A percentile compares a stretch with the other conserved stretches of the same genome.
phyloP scores from a whole-genome alignment of 2,888 invertebrate species.

The Synergus laeviventris region DNA sequence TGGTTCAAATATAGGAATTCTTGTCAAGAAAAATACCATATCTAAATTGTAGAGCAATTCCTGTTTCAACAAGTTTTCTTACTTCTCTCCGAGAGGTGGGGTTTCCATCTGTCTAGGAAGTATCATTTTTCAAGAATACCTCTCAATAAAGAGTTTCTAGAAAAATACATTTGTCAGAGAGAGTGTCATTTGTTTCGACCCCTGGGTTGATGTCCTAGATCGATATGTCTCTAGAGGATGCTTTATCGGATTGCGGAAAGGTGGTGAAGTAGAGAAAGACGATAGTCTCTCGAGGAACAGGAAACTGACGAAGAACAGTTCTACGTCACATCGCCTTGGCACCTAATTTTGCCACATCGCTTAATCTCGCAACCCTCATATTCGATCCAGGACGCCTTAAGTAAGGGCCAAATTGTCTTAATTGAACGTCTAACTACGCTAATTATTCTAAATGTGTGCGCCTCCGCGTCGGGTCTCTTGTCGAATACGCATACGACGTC shows the following conservation, averaged over 20 bases:
- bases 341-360: neutral
- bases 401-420: slow-evolving; percentile 61
- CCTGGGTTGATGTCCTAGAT: slow-evolving; percentile 24
- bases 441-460: slow-evolving; percentile 61
- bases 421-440: slow-evolving; percentile 66
- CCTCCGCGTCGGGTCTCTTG: slow-evolving; percentile 51
- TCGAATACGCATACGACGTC: slow-evolving; percentile 60
- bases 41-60: neutral
- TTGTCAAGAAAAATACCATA: no score
- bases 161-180: slow-evolving; percentile 29
- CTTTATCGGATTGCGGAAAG: slow-evolving; percentile 32
- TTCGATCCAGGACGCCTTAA: slow-evolving; percentile 11
- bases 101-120: neutral
- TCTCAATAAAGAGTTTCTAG: neutral
- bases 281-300: slow-evolving; percentile 34
- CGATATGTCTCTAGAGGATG: slow-evolving; percentile 30
- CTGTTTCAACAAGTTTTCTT: neutral
- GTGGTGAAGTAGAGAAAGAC: slow-evolving; percentile 24
- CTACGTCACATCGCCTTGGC: slow-evolving; percentile 26
- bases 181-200: slow-evolving; percentile 32
- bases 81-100: no score
- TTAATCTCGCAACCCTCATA: neutral
- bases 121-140: slow-evolving; percentile 15
- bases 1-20: no score
- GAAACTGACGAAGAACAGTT: slow-evolving; percentile 27